phyloP scores from a whole-genome alignment of 2,113 vertebrate genomes.

The Chaetodon trifascialis region DNA sequence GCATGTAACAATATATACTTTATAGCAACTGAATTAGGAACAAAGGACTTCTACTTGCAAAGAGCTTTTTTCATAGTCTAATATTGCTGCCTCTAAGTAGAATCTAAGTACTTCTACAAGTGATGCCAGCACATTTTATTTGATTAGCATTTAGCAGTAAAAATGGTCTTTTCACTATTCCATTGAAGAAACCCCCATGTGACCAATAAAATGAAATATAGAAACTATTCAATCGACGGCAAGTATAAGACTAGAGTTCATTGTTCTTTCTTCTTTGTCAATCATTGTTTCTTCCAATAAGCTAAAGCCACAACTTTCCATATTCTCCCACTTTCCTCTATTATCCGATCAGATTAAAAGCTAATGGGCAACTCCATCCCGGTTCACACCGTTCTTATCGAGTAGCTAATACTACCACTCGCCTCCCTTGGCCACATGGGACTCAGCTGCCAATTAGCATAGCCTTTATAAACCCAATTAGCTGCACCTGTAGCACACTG shows the following conservation, averaged over 20 bases:
- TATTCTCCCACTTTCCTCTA: background rate
- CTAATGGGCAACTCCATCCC: slow-evolving; percentile 19
- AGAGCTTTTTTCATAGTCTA: background rate
- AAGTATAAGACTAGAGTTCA: background rate
- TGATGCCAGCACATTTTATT: background rate
- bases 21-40: background rate
- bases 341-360: slow-evolving; percentile 39
- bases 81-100: too few species aligned
- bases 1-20: too few species aligned
- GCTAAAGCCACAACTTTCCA: slow-evolving; percentile 3
- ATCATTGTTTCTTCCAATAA: background rate
- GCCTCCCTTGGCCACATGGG: slow-evolving; percentile 1
- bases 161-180: background rate
- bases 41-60: background rate
- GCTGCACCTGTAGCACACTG: slow-evolving; percentile 14
- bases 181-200: background rate
- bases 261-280: background rate
- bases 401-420: slow-evolving; percentile 3
- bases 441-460: slow-evolving; percentile 40
- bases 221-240: background rate
- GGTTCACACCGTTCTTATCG: slow-evolving; percentile 16
- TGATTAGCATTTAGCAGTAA: background rate
- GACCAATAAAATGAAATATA: background rate
- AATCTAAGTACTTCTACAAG: background rate
- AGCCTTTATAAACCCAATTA: slow-evolving; percentile 31